Base-by-base conservation (phyloP, 2,797 vertebrate species). In the Lophotriccus pileatus region DNA sequence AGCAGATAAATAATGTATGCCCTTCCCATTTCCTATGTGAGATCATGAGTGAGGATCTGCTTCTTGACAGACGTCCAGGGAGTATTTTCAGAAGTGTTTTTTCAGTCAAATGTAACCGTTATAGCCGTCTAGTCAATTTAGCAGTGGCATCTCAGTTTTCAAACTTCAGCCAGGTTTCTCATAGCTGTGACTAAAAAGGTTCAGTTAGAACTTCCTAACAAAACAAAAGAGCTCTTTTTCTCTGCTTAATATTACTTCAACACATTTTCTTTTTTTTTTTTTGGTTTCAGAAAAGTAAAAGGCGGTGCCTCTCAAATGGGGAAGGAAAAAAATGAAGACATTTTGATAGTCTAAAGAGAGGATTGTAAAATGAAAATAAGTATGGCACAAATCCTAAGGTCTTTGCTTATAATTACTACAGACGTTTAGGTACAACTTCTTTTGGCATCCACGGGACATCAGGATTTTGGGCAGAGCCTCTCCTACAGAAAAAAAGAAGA, bases 31-130 rank as follows among this genome's bases (percentile, higher is more conserved):
- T 88, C 79, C 69, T 93, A 69, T 81, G 73, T 95, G 90, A 96
- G 86, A 87, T 67, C 83, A 86, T 84, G 89, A 94, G 68, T 66
- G 66, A 94, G 62, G 82, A 96, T 87, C 87, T 94, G 89, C 82
- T 93, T 88, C 87, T 77, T 90, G 91, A 97, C 62, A 82, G 79
- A 88, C 58, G 74, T 81, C 89, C 87, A 91, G 62, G 32, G 59
- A 88, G 59, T 67, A 93, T 90, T 92, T 95, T 94, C 82, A 93
- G 70, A 93, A 95, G 87, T 49, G 63, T 86, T 89, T 94, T 89
- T 91, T 90, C 92, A 90, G 91, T 93, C 76, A 96, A 62, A 84
- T 79, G 55, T 86, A 84, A 78, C 84, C 1, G 10, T 88, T 92
- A 63, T 43, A 94, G 67, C 92, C 11, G 28, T 89, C 89, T 55